Base-by-base conservation (phyloP, 1,140 invertebrate species). In the Eulimnadia texana region DNA sequence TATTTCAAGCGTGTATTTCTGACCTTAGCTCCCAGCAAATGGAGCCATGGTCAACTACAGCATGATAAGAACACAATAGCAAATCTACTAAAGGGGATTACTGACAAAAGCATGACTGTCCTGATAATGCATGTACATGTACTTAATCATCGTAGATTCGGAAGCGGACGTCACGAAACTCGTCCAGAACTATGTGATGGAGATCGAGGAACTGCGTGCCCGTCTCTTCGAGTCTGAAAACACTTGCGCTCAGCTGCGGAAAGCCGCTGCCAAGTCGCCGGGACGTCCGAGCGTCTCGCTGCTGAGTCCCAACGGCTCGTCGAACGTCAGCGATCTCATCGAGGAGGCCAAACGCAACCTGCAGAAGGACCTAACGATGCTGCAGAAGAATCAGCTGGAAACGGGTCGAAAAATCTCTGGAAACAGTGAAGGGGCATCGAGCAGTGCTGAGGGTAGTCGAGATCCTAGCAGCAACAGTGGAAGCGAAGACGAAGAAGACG, bases 141-240 rank as follows among this genome's bases (percentile, higher is more conserved):
- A 9, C 16, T 42, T 42, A 9, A 9, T 42, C 33, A 9, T 42
- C 16, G 6, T 9, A 42, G 33, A 42, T 33, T 58, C 65, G 33
- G 76, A 80, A 49, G 75, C 77, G 10, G 77, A 81, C 64, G 80
- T 91, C 9, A 78, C 79, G 1, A 80, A 82, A 64, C 76, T 92
- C 68, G 79, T 90, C 13, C 80, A 88, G 70, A 84, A 82, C 2
- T 98, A 98, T 71, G 73, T 95, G 16, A 82, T 82, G 69, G 93
- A 98, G 76, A 91, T 96, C 65, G 93, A 97, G 74, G 86, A 93
- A 60, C 72, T 97, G 2, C 78, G 88, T 69, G 84, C 87, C 0
- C 86, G 90, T 68, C 73, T 98, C 24, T 80, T 91, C 62, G 93
- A 97, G 75, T 84, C 89, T 3, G 92, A 93, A 69, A 82, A 84